Conservation (phyloP, 2,797 vertebrate genomes). For the Phrynocephalus forsythii region DNA sequence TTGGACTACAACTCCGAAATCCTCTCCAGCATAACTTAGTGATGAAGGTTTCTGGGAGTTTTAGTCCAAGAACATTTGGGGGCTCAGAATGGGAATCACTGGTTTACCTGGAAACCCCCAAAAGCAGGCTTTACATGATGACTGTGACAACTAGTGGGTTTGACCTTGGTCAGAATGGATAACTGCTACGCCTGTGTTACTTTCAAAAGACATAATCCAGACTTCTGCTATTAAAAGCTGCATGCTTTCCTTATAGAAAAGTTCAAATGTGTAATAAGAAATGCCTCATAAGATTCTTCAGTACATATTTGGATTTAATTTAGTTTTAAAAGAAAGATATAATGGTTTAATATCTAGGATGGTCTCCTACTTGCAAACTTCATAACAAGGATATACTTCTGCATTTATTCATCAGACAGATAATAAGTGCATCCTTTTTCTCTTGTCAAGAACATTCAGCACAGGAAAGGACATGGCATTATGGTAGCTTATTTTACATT, state of each 20-base stretch:
- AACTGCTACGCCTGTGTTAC: conserved; percentile 1
- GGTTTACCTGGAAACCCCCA: no score
- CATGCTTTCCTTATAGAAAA: conserved; percentile 56
- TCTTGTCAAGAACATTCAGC: conserved; percentile 48
- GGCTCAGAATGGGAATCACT: no score
- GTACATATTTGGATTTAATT: conserved; percentile 56
- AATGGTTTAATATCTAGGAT: conserved; percentile 67
- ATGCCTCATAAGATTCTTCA: conserved; percentile 65
- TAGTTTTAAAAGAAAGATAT: conserved; percentile 63
- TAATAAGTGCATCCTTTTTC: conserved; percentile 58
- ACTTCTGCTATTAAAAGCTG: conserved; percentile 55
- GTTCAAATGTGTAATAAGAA: conserved; percentile 61
- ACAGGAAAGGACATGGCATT: conserved; percentile 58
- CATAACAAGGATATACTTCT: conserved; percentile 73
- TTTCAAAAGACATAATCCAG: conserved; percentile 69
- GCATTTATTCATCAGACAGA: conserved; percentile 63
- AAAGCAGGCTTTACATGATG: no score
- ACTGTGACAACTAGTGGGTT: neutral
- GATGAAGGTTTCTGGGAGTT: no score
- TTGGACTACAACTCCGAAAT: no score
- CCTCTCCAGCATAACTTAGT: no score
- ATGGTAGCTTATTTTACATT: conserved; percentile 64
- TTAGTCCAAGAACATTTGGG: no score
- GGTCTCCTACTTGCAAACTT: conserved; percentile 54
- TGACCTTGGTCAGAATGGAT: neutral